Evolutionary conservation across 1,140 invertebrate species (phyloP).

Genomic region (Acromyrmex echinatior): DNA sequence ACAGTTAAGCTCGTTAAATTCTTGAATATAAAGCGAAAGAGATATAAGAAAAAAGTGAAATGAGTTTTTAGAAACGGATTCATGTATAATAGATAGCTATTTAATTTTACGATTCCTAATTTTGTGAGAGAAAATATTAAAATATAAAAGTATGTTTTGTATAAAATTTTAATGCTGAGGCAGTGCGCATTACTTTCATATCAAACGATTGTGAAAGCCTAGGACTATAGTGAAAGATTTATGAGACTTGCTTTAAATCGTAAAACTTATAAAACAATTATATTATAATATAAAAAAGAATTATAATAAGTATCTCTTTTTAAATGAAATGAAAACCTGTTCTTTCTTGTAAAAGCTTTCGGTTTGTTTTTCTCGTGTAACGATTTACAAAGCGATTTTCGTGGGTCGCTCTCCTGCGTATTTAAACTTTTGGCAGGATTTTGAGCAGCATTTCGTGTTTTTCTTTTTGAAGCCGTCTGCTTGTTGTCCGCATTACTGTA

Average conservation of each 20-base stretch:
- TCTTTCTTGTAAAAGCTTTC: not conserved
- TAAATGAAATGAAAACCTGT: conserved; percentile 7
- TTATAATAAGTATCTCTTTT: not conserved
- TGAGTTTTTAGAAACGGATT: not conserved
- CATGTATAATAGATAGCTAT: not conserved
- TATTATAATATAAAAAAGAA: not conserved
- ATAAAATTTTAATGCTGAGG: not conserved
- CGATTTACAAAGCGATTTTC: not conserved
- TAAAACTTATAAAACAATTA: too few relatives aligned
- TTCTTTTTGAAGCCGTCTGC: not conserved
- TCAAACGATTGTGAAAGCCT: not conserved
- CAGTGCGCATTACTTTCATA: not conserved
- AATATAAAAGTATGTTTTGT: not conserved
- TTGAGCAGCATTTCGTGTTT: not conserved
- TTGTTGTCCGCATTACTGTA: not conserved
- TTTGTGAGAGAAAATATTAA: not conserved
- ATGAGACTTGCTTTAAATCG: not conserved
- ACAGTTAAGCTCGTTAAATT: not conserved
- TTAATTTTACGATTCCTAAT: not conserved
- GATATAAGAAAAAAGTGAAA: not conserved
- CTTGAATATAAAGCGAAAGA: not conserved
- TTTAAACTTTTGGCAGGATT: not conserved
- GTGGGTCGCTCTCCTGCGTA: not conserved
- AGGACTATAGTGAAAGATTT: not conserved
- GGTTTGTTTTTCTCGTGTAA: not conserved